Conservation (phyloP, 2,797 vertebrate genomes). For the Gila robusta region DNA sequence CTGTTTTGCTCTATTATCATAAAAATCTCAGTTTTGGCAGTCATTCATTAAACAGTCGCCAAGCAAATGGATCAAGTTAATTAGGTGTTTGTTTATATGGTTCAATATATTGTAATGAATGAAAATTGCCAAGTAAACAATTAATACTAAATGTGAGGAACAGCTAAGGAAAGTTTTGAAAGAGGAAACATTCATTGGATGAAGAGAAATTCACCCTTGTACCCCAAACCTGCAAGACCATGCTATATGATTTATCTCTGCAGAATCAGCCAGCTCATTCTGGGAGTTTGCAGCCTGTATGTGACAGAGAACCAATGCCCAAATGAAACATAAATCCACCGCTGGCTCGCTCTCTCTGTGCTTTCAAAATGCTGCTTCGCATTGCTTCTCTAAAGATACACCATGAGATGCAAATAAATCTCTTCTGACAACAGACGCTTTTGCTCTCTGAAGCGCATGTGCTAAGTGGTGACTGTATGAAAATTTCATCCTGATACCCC, state of each 20-base stretch:
- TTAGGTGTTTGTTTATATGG: conserved; percentile 17
- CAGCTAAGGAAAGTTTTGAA: conserved; percentile 27
- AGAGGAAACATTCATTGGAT: conserved; percentile 60
- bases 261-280: conserved; percentile 77
- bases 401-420: conserved; percentile 64
- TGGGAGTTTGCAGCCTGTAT: conserved; percentile 73
- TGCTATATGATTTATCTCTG: conserved; percentile 78
- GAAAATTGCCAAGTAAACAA: neutral
- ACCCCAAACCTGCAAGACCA: conserved; percentile 66
- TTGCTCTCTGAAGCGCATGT: conserved; percentile 39
- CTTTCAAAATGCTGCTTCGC: conserved; percentile 64
- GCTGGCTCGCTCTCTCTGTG: conserved; percentile 53
- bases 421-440: conserved; percentile 59
- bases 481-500: conserved; percentile 62
- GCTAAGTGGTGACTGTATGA: conserved; percentile 55
- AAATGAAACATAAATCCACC: conserved; percentile 74
- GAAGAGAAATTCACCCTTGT: conserved; percentile 67
- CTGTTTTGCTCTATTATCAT: conserved; percentile 6
- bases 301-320: conserved; percentile 78
- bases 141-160: conserved; percentile 27
- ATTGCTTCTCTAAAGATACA: conserved; percentile 71
- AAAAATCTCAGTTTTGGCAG: conserved; percentile 21
- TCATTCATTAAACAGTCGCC: conserved; percentile 27
- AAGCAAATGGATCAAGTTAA: conserved; percentile 37
- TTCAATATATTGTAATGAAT: conserved; percentile 18